Conservation (phyloP, 2,888 invertebrate species). For the Ptilodon capucinus region DNA sequence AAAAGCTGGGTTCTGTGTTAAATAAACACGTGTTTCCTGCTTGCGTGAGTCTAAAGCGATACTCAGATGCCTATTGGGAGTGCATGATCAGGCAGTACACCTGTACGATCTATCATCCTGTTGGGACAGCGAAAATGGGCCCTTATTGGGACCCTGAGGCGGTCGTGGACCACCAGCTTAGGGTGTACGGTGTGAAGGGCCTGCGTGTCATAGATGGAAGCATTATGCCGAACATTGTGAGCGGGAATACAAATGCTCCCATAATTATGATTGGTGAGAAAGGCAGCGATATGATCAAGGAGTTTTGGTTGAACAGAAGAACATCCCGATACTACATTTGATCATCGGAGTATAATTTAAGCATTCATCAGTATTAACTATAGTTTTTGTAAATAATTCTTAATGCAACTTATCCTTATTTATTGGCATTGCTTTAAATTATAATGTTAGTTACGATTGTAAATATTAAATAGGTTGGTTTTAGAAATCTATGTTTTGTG, state of each 20-base stretch:
- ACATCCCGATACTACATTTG: slow-evolving; percentile 69
- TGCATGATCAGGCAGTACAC: slow-evolving; percentile 93
- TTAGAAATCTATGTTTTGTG: neutral
- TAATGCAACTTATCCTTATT: neutral
- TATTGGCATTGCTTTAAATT: slow-evolving; percentile 22
- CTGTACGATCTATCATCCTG: slow-evolving; percentile 92
- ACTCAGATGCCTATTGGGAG: slow-evolving; percentile 91
- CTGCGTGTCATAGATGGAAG: slow-evolving; percentile 92
- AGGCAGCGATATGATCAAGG: slow-evolving; percentile 93
- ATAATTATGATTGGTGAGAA: slow-evolving; percentile 96
- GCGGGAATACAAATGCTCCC: slow-evolving; percentile 94
- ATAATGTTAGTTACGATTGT: slow-evolving; percentile 2
- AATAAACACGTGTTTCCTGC: slow-evolving; percentile 89
- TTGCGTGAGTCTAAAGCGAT: slow-evolving; percentile 85
- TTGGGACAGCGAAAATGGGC: slow-evolving; percentile 95
- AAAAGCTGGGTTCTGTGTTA: slow-evolving; percentile 87
- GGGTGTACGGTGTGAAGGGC: slow-evolving; percentile 91
- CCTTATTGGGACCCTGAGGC: slow-evolving; percentile 92
- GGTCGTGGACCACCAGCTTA: slow-evolving; percentile 90
- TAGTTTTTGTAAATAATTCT: neutral
- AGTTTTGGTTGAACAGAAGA: slow-evolving; percentile 87
- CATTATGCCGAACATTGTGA: slow-evolving; percentile 93
- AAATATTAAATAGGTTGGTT: neutral
- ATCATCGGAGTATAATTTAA: slow-evolving; percentile 41
- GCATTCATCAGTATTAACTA: slow-evolving; percentile 38